These are phyloP conservation scores for Lepidocyrtinus sp. DNA, from an alignment of 2,888 invertebrate genomes.

Conservation along the genomic window DNA sequence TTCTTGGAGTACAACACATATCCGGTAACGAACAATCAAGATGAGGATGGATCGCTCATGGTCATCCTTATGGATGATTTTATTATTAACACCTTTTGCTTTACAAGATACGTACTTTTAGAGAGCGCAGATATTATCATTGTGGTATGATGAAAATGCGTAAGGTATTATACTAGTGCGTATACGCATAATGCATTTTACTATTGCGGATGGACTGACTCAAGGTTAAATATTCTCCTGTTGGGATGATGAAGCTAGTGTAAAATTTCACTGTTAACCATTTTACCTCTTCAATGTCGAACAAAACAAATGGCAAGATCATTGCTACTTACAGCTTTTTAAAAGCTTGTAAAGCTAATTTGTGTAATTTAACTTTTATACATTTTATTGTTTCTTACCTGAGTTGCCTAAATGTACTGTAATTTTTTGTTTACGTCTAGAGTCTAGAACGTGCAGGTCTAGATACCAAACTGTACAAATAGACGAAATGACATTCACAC, in stretches of 20 bases:
- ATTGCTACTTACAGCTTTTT: slow-evolving; percentile 32
- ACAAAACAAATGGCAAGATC: slow-evolving; percentile 39
- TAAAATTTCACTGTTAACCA: slow-evolving; percentile 61
- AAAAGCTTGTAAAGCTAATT: background rate
- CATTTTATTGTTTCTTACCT: no score
- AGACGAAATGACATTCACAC: slow-evolving; percentile 50
- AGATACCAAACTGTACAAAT: slow-evolving; percentile 21
- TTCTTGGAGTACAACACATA: background rate
- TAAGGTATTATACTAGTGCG: background rate
- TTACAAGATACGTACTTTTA: background rate
- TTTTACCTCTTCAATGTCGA: slow-evolving; percentile 52
- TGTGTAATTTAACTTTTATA: background rate
- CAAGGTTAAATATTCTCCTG: slow-evolving; percentile 34
- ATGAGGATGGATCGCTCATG: slow-evolving; percentile 3
- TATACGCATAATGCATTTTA: background rate
- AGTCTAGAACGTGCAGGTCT: no score
- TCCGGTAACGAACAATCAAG: slow-evolving; percentile 18
- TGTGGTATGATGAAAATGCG: background rate
- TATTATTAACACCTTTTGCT: background rate
- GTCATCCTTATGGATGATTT: background rate
- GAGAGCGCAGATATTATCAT: no score
- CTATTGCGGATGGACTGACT: slow-evolving; percentile 54
- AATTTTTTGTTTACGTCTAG: no score
- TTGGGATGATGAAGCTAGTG: slow-evolving; percentile 19
- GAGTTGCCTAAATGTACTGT: no score